Conservation (phyloP, 2,888 invertebrate species). For the Thecophora atra region DNA sequence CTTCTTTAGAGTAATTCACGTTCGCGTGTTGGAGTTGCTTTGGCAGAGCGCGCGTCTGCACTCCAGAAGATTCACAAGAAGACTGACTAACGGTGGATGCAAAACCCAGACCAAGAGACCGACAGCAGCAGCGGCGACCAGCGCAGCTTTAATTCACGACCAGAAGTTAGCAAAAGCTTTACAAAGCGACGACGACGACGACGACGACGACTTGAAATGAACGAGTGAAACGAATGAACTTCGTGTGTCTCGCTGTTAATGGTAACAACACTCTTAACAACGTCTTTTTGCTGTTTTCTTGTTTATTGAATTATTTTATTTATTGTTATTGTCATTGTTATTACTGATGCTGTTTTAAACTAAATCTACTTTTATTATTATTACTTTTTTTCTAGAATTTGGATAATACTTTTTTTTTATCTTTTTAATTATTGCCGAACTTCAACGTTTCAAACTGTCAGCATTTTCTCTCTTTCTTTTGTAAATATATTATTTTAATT, state of each 20-base stretch:
- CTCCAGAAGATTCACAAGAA: constrained; percentile 48
- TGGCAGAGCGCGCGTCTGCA: constrained; percentile 42
- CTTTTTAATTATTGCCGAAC: not conserved
- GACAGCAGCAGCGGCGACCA: constrained; percentile 29
- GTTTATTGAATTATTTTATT: not conserved
- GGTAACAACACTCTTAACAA: not conserved
- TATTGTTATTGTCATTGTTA: not conserved
- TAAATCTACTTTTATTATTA: not conserved
- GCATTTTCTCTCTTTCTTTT: too few species aligned
- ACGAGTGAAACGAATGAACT: not conserved
- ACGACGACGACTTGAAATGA: not conserved
- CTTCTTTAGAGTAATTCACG: not conserved
- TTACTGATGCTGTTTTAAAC: too few species aligned
- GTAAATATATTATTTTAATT: too few species aligned
- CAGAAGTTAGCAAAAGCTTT: not conserved
- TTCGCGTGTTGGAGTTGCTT: constrained; percentile 13
- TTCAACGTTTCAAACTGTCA: too few species aligned
- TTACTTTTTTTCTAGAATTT: not conserved
- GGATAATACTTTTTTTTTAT: not conserved
- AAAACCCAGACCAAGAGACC: constrained; percentile 43
- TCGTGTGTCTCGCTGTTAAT: not conserved
- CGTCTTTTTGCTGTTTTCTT: not conserved
- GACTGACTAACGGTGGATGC: constrained; percentile 49
- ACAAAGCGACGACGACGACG: not conserved
- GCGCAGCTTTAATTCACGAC: not conserved